Evolutionary conservation across 2,113 vertebrate genomes (phyloP).

Genomic region (Malurus elegans): DNA sequence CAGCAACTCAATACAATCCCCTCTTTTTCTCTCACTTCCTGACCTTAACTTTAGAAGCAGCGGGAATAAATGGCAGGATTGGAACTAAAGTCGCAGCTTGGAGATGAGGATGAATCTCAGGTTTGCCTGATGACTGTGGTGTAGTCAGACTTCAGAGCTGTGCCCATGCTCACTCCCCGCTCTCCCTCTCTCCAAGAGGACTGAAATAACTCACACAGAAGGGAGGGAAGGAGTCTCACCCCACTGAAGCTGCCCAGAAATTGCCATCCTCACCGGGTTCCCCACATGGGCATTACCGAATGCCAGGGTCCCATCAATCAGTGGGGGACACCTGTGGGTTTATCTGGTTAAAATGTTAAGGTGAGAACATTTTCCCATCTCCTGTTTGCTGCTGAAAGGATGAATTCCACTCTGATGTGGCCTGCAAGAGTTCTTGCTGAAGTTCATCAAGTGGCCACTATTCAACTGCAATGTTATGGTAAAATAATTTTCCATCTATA

Average conservation of each 20-base stretch:
- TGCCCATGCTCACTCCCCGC: accelerated
- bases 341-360: neutral
- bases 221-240: neutral
- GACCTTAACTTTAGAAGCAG: neutral
- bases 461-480: neutral
- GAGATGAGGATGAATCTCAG: neutral
- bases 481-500: neutral
- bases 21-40: neutral
- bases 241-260: neutral
- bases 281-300: accelerated
- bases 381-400: neutral
- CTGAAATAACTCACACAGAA: neutral
- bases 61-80: neutral
- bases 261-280: neutral
- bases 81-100: neutral
- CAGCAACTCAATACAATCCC: neutral
- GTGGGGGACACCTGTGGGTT: accelerated
- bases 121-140: too few relatives aligned
- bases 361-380: neutral
- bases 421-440: neutral
- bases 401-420: neutral
- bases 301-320: neutral
- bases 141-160: neutral
- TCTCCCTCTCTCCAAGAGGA: too few relatives aligned
- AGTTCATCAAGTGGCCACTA: neutral